Base-by-base conservation (phyloP, 2,113 vertebrate genomes). In the Gavia stellata region DNA sequence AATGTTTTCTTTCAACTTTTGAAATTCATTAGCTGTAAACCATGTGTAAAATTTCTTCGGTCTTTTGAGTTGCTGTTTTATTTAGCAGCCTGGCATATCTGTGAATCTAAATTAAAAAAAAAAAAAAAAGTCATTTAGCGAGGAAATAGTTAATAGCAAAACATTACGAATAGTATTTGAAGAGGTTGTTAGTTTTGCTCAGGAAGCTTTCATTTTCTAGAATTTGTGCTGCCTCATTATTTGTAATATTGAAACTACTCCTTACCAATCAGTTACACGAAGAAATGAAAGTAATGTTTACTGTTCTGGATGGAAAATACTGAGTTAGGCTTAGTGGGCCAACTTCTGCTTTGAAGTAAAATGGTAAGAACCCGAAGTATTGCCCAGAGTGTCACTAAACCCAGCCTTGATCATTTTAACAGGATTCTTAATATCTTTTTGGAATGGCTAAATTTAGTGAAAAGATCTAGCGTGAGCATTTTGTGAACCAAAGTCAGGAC, bases 211-310 rank as follows among this genome's bases (percentile, higher is more conserved):
- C 17, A 58, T 96, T 97, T 95, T 86, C 53, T 97, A 34, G 65
- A 94, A 82, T 97, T 95, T 97, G 40, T 97, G 96, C 88, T 97
- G 85, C 78, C 75, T 96, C 80, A 97, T 86, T 97, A 94, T 96
- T 97, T 96, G 78, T 96, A 85, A 96, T 96, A 94, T 28, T 96
- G 93, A 96, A 98, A 96, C 80, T 87, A 26, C 42, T 88, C 55
- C 81, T 96, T 91, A 31, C 38, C 55, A 70, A 5, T 72, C 42
- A 20, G 50, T 56, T 84, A 25, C 26, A 44, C 75, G 63, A 93
- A 75, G 86, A 92, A 88, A 80, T 91, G n/a, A 85, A 86, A 93
- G 77, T 61, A 28, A 12, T 81, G 42, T 86, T 94, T 86, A 58
- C 44, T 67, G 7, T 52, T 91, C 52, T 79, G 62, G 18, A 33